Evolutionary conservation across 2,113 vertebrate species (phyloP).

Genomic region (Ophthalmolycus amberensis): DNA sequence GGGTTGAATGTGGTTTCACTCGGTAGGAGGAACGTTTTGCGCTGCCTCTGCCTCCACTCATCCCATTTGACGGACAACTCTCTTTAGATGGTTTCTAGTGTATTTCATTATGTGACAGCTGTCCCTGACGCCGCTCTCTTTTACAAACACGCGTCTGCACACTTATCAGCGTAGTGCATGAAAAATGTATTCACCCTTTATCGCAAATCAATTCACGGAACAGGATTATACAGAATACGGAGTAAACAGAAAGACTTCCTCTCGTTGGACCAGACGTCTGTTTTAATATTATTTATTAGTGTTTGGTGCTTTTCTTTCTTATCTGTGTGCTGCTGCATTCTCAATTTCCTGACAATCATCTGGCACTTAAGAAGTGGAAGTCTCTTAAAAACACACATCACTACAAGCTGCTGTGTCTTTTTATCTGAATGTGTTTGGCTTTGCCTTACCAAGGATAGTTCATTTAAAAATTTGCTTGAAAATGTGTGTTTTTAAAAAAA

Average conservation of each 20-base stretch:
- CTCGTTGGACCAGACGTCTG: neutral
- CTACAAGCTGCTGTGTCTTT: neutral
- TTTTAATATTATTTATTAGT: conserved; percentile 2
- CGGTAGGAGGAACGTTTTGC: neutral
- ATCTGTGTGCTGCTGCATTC: neutral
- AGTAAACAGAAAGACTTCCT: neutral
- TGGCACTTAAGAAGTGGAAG: neutral
- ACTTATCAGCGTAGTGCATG: neutral
- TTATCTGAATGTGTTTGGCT: neutral
- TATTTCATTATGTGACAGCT: neutral
- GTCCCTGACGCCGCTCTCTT: neutral
- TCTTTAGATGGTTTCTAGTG: neutral
- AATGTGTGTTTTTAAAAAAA: neutral
- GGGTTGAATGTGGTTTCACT: neutral
- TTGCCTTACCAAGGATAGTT: neutral
- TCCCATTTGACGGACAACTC: neutral
- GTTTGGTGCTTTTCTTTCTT: neutral
- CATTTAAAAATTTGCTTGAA: neutral
- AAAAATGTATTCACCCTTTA: neutral
- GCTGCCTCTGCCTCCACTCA: neutral
- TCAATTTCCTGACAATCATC: conserved; percentile 12
- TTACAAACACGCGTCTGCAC: neutral
- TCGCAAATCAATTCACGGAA: neutral
- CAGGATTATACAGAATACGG: neutral
- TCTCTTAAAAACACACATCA: neutral